Conservation (phyloP, 1,140 invertebrate species). For the Artemia franciscana region DNA sequence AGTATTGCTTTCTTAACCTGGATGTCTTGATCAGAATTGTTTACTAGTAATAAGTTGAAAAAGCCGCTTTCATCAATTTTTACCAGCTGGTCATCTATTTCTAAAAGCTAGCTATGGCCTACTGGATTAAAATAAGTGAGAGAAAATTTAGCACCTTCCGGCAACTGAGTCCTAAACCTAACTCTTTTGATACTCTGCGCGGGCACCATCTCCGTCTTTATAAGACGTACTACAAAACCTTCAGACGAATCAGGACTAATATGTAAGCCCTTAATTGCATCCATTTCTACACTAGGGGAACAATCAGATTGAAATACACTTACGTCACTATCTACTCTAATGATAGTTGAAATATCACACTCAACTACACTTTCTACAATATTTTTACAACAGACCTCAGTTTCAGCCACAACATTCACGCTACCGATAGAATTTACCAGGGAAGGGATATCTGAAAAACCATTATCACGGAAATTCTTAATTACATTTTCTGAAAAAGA, state of each 20-base stretch:
- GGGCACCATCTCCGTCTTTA: background rate
- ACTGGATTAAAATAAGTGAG: too few relatives aligned
- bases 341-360: background rate
- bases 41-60: too few relatives aligned
- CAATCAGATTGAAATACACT: background rate
- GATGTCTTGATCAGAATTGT: too few relatives aligned
- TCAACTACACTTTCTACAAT: background rate
- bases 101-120: too few relatives aligned
- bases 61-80: too few relatives aligned
- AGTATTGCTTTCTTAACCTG: too few relatives aligned
- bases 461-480: background rate
- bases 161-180: too few relatives aligned
- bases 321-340: background rate
- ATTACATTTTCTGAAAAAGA: background rate
- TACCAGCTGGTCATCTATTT: too few relatives aligned
- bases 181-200: background rate
- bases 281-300: background rate
- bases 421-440: background rate
- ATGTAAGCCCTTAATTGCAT: background rate
- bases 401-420: background rate
- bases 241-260: background rate
- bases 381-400: background rate
- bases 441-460: background rate
- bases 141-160: too few relatives aligned
- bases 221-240: background rate